phyloP scores from a whole-genome alignment of 2,113 vertebrate species.

The Tinamus guttatus region DNA sequence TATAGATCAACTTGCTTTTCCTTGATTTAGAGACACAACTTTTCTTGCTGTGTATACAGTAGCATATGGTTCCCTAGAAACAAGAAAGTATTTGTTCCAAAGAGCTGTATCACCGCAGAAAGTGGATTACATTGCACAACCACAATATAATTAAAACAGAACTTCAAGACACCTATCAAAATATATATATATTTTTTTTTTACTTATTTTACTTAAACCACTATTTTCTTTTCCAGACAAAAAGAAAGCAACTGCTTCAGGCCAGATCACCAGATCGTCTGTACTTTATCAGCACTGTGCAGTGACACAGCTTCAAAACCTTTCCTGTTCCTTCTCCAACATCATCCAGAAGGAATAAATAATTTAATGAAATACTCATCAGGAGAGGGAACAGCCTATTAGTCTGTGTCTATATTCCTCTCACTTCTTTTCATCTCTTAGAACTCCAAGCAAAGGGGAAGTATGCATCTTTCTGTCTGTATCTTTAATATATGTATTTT shows the following conservation, averaged over 20 bases:
- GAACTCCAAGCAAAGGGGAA: neutral
- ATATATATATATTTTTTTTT: neutral
- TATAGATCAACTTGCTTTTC: neutral
- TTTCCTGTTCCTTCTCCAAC: neutral
- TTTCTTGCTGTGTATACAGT: rapidly evolving
- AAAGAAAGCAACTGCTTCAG: conserved; percentile 4
- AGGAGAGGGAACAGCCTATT: conserved; percentile 53
- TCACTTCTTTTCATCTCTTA: neutral
- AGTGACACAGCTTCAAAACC: conserved; percentile 33
- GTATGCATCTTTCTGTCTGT: neutral
- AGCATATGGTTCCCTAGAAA: neutral
- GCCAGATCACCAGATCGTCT: conserved; percentile 2
- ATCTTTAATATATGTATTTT: neutral
- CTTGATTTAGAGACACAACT: neutral
- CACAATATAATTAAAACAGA: neutral
- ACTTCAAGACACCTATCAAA: neutral
- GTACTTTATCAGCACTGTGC: neutral
- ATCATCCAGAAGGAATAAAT: conserved; percentile 57
- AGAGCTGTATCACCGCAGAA: neutral
- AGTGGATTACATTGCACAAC: rapidly evolving
- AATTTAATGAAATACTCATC: conserved; percentile 66
- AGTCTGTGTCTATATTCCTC: conserved; percentile 46
- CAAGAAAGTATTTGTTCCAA: neutral
- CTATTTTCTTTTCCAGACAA: neutral
- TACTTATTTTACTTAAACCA: neutral